These are phyloP conservation scores for Nothocercus nigrocapillus DNA, from an alignment of 2,113 vertebrate species.

Conservation along the genomic window DNA sequence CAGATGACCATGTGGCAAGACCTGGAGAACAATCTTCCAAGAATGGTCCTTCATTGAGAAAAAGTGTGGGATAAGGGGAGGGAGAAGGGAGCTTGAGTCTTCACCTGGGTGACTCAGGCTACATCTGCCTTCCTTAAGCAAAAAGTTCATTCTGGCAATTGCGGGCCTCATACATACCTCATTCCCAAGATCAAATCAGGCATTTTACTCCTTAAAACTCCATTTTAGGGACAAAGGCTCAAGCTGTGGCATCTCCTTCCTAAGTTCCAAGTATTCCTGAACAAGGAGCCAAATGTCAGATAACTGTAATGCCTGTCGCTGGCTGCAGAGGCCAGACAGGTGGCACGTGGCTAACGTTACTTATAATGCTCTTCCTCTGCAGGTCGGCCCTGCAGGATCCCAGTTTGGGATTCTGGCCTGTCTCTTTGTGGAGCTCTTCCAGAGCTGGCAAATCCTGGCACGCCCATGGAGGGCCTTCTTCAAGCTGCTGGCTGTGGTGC, in stretches of 20 bases:
- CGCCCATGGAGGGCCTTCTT: slow-evolving; percentile 95
- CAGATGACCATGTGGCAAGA: neutral
- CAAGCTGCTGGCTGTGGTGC: slow-evolving; percentile 94
- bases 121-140: neutral
- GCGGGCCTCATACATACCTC: neutral
- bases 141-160: neutral
- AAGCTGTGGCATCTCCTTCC: neutral
- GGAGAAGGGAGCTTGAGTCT: neutral
- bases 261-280: neutral
- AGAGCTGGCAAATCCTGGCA: slow-evolving; percentile 98
- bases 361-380: slow-evolving; percentile 32
- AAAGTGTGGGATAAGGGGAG: neutral
- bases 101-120: neutral
- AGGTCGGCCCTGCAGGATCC: slow-evolving; percentile 97
- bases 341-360: neutral
- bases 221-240: neutral
- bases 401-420: slow-evolving; percentile 99
- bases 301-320: neutral
- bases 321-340: neutral
- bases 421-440: slow-evolving; percentile 97
- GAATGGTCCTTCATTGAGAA: neutral
- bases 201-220: neutral
- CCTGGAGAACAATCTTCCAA: neutral
- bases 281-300: neutral
- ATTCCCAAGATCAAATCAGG: neutral